Conservation (phyloP, 2,888 invertebrate species). For the Isoperla grammatica region DNA sequence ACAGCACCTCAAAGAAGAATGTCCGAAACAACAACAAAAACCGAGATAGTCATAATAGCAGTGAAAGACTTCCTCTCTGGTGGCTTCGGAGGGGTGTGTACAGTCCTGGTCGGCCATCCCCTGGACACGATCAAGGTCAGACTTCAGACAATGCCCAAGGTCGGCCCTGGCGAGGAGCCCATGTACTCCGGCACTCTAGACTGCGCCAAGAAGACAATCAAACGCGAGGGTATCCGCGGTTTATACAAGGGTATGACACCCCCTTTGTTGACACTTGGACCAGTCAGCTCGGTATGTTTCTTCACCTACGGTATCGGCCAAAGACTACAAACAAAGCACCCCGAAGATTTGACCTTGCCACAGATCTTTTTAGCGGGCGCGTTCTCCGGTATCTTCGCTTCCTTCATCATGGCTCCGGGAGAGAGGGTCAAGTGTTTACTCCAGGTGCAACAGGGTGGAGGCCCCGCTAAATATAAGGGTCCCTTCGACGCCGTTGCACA, state of each 20-base stretch:
- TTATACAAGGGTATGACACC: conserved; percentile 51
- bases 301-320: conserved; percentile 56
- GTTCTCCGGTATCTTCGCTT: conserved; percentile 54
- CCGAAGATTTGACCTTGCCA: conserved; percentile 45
- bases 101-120: conserved; percentile 53
- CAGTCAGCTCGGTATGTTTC: conserved; percentile 58
- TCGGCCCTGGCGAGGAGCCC: conserved; percentile 46
- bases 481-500: conserved; percentile 51
- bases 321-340: conserved; percentile 41
- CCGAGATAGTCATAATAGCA: too few relatives aligned
- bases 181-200: conserved; percentile 52
- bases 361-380: conserved; percentile 55
- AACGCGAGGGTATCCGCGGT: conserved; percentile 45
- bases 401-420: conserved; percentile 55
- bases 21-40: too few relatives aligned
- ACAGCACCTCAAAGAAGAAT: too few relatives aligned
- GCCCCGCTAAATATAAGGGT: conserved; percentile 43
- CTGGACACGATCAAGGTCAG: conserved; percentile 56
- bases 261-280: conserved; percentile 54
- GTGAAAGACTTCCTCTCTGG: conserved; percentile 53
- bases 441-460: conserved; percentile 47
- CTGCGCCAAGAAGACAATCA: conserved; percentile 50
- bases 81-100: conserved; percentile 51
- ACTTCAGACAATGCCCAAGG: conserved; percentile 51
- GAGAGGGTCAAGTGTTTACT: conserved; percentile 57